Conservation (phyloP, 2,113 vertebrate species). For the Onychostoma macrolepis region DNA sequence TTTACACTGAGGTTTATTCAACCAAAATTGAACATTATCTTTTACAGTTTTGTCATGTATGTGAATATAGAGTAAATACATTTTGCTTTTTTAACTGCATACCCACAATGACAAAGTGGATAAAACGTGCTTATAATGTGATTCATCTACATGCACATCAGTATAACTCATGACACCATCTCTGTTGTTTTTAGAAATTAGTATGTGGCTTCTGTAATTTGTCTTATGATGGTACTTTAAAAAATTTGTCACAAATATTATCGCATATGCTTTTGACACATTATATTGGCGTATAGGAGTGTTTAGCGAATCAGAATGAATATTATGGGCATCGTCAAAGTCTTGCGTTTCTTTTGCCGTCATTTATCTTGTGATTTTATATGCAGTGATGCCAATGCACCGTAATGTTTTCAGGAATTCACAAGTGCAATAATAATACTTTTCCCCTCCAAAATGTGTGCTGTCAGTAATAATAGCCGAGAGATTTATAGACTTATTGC, state of each 20-base stretch:
- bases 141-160: neutral
- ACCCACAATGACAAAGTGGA: neutral
- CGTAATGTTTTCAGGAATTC: conserved; percentile 23
- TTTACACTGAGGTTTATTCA: neutral
- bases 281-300: neutral
- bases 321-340: conserved; percentile 15
- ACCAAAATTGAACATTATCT: neutral
- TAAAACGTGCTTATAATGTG: neutral
- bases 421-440: conserved; percentile 37
- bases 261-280: neutral
- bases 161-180: neutral
- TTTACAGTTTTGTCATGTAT: neutral
- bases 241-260: neutral
- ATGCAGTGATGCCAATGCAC: conserved; percentile 7
- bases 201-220: neutral
- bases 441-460: conserved; percentile 2
- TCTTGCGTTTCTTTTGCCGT: neutral
- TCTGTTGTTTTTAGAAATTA: neutral
- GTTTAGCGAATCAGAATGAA: neutral
- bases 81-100: neutral
- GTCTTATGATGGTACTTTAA: neutral
- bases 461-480: neutral
- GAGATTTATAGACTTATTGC: conserved; percentile 31
- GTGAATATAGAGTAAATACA: neutral
- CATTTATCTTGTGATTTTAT: neutral